phyloP scores from a whole-genome alignment of 2,888 invertebrate genomes.

The Spilarctia lutea region DNA sequence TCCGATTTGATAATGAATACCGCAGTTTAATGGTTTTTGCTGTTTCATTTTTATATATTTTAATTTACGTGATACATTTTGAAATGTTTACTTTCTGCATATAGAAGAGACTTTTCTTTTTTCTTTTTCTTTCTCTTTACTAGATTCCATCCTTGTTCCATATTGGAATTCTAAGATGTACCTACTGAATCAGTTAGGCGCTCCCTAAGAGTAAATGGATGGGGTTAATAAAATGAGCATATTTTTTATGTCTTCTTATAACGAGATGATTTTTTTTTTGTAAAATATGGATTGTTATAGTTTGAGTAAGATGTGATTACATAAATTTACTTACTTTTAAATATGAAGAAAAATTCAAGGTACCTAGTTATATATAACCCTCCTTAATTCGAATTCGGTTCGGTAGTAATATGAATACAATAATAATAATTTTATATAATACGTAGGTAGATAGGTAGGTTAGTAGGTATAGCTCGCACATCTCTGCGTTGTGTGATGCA shows the following conservation, averaged over 20 bases:
- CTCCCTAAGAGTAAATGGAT: not conserved
- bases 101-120: too few relatives aligned
- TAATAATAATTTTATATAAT: slow-evolving; percentile 46
- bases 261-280: too few relatives aligned
- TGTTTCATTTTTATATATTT: not conserved
- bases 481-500: slow-evolving; percentile 64
- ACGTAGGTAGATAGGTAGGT: slow-evolving; percentile 29
- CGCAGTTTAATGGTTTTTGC: not conserved
- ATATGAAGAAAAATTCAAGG: not conserved
- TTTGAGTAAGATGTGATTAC: not conserved
- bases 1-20: not conserved
- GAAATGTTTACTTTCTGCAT: too few relatives aligned
- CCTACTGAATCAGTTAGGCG: not conserved
- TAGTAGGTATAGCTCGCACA: slow-evolving; percentile 45
- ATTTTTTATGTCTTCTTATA: too few relatives aligned
- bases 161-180: too few relatives aligned
- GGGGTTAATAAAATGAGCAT: too few relatives aligned
- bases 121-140: too few relatives aligned
- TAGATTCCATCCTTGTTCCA: too few relatives aligned
- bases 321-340: not conserved
- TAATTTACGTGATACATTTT: not conserved
- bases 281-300: too few relatives aligned
- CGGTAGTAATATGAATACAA: too few relatives aligned
- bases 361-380: too few relatives aligned
- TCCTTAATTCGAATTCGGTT: not conserved